Evolutionary conservation across 2,888 invertebrate genomes (phyloP).

Genomic region (Lordiphosa fenestrarum): DNA sequence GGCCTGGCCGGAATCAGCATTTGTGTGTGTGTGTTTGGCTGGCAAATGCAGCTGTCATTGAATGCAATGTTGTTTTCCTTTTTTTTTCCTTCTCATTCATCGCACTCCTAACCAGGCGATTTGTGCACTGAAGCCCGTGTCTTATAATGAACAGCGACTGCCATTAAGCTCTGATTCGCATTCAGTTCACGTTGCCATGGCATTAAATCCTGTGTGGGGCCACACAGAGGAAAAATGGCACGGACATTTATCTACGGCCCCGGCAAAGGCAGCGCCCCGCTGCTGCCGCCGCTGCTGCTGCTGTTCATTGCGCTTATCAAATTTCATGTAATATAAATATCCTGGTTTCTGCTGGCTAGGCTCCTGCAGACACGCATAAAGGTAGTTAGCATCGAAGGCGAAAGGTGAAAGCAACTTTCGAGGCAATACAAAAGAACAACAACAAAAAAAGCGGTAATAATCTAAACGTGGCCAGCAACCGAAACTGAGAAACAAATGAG

Average conservation of each 20-base stretch:
- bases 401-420: slow-evolving; percentile 56
- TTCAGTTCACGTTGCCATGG: slow-evolving; percentile 22
- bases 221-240: slow-evolving; percentile 37
- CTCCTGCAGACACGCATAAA: slow-evolving; percentile 56
- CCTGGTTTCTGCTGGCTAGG: slow-evolving; percentile 27
- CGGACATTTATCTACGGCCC: slow-evolving; percentile 39
- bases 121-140: slow-evolving; percentile 1
- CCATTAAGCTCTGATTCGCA: slow-evolving; percentile 7
- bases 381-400: slow-evolving; percentile 47
- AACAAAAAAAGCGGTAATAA: slow-evolving; percentile 41
- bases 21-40: slow-evolving; percentile 14
- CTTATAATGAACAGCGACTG: slow-evolving; percentile 21
- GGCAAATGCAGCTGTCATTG: slow-evolving; percentile 27
- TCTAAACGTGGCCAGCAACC: slow-evolving; percentile 39
- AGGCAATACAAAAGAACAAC: slow-evolving; percentile 40
- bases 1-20: slow-evolving; percentile 13
- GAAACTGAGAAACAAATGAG: slow-evolving; percentile 65
- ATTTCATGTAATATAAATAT: slow-evolving; percentile 51
- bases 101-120: slow-evolving; percentile 8
- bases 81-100: neutral
- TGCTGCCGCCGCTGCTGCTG: slow-evolving; percentile 14
- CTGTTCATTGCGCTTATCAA: slow-evolving; percentile 52
- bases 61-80: slow-evolving; percentile 29
- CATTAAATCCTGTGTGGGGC: slow-evolving; percentile 5
- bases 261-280: neutral